Evolutionary conservation across 2,113 vertebrate species (phyloP).

Genomic region (Smithornis capensis): DNA sequence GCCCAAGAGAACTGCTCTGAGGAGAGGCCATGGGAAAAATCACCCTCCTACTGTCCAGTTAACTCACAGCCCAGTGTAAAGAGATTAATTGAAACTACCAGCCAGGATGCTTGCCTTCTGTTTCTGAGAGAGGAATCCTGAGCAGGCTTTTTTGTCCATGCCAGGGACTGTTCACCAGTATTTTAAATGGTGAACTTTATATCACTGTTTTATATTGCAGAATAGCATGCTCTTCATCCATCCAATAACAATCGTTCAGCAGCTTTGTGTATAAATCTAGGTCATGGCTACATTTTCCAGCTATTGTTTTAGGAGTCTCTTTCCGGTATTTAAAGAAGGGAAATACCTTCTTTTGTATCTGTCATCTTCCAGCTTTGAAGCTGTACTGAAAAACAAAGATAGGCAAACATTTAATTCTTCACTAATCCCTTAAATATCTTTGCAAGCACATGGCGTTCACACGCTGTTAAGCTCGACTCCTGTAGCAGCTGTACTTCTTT

Average conservation of each 20-base stretch:
- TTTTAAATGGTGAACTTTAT: neutral
- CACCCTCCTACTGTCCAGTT: neutral
- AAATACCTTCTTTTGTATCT: constrained; percentile 42
- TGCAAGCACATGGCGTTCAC: neutral
- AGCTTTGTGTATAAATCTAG: constrained; percentile 32
- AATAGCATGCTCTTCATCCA: neutral
- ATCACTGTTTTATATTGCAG: neutral
- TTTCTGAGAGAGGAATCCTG: neutral
- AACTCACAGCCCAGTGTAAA: neutral
- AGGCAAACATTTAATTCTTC: constrained; percentile 54
- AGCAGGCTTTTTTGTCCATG: neutral
- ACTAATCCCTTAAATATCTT: constrained; percentile 54
- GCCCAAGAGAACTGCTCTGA: neutral
- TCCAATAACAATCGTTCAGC: neutral
- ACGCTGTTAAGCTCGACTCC: neutral
- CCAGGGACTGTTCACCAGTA: neutral
- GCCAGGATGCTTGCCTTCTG: neutral
- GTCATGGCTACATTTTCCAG: neutral
- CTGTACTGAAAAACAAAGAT: constrained; percentile 23
- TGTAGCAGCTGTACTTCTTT: constrained; percentile 34
- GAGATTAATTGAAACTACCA: neutral
- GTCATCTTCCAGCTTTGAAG: constrained; percentile 40
- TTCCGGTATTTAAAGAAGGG: constrained; percentile 27
- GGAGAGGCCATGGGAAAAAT: neutral
- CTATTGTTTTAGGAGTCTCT: constrained; percentile 34